phyloP scores from a whole-genome alignment of 2,888 invertebrate genomes.

The Microchrysa polita region DNA sequence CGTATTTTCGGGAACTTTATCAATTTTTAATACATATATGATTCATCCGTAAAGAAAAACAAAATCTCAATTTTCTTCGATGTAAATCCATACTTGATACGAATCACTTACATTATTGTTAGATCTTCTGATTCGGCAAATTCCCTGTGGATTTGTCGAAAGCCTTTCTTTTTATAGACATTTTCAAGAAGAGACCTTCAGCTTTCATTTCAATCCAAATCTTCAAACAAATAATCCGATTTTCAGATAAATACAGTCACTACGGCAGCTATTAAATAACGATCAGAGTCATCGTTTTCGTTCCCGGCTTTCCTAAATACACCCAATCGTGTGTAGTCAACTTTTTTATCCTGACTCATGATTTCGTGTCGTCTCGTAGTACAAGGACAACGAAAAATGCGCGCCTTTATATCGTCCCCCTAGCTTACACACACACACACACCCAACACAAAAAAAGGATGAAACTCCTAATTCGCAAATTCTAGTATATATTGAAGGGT shows the following conservation, averaged over 20 bases:
- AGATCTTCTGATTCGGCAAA: too few species aligned
- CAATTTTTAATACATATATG: too few species aligned
- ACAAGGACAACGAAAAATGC: background rate
- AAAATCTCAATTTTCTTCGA: too few species aligned
- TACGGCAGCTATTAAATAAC: constrained; percentile 13
- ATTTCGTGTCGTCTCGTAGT: constrained; percentile 27
- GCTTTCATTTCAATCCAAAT: background rate
- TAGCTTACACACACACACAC: too few species aligned
- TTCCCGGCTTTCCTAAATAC: background rate
- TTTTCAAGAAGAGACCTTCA: background rate
- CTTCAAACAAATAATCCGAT: constrained; percentile 4
- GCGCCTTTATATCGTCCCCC: background rate
- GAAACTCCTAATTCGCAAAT: too few species aligned
- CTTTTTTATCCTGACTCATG: constrained; percentile 29
- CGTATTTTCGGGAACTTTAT: too few species aligned
- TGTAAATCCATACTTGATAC: too few species aligned
- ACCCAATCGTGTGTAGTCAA: constrained; percentile 20
- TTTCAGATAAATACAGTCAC: background rate
- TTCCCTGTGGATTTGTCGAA: background rate
- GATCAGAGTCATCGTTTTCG: constrained; percentile 28
- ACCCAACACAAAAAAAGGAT: too few species aligned
- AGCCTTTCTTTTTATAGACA: background rate
- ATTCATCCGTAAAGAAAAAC: too few species aligned
- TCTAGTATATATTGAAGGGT: background rate
- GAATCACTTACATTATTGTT: too few species aligned